Base-by-base conservation (phyloP, 2,888 invertebrate genomes). In the Aethes cnicana region DNA sequence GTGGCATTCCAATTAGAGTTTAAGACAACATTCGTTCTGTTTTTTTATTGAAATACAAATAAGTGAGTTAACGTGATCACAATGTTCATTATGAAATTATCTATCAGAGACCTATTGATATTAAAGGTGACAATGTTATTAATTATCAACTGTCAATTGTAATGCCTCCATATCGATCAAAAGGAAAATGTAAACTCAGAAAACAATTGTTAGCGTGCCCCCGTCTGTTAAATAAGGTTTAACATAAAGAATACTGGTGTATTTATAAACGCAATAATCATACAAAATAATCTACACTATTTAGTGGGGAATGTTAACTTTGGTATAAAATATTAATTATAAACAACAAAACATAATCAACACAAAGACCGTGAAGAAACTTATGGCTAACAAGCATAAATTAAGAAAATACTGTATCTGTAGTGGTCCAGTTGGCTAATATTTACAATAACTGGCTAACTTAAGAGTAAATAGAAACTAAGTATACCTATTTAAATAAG, bases 301-400 rank as follows among this genome's bases (percentile, higher is more conserved):
- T 78, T 86, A 88, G 87, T 92, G 91, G 92, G 93, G 93, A 93
- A 93, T 93, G 92, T 93, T 92, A 92, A 92, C 93, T 93, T 93
- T 93, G 93, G 93, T 92, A 93, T 92, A 89, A 88, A 88, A 88
- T 87, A 87, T 86, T 87, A 88, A 84, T 86, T 81, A 68, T 82
- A 84, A 81, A 81, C 83, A 88, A 89, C 88, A 87, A 85, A 88
- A 88, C 84, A 76, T 84, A 77, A 72, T 81, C 77, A 83, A 83
- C 74, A 78, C 81, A 84, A 80, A 84, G 77, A 81, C 80, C 82
- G 76, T 81, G 84, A 81, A 76, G 73, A 80, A 62, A 73, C 85
- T 86, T 86, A 88, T n/a, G 43, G 8, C 52, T 64, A 82, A 77
- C 74, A 84, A 80, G 75, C 74, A 89, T 89, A 89, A 89, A 87